Percentiles rank a stretch among this genome's conserved stretches.
These are phyloP conservation scores for Apeltes quadracus DNA, from an alignment of 2,113 vertebrate species.

Conservation along the genomic window DNA sequence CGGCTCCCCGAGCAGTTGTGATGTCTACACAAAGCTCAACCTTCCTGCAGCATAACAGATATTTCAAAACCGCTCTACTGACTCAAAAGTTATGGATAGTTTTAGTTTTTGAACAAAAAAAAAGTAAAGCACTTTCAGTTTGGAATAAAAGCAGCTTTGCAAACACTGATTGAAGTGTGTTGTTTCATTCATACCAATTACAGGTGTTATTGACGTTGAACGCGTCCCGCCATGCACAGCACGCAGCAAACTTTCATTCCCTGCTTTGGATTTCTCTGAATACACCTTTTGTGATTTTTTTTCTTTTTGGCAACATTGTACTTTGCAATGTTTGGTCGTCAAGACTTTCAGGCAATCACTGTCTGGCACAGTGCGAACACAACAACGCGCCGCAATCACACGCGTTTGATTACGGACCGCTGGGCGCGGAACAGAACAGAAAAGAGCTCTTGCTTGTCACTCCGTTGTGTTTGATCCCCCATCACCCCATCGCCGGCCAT, in stretches of 20 bases:
- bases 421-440: constrained; percentile 1
- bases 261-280: background rate
- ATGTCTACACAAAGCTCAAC: constrained; percentile 26
- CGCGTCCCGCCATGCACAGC: background rate
- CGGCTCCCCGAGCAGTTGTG: constrained; percentile 22
- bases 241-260: background rate
- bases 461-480: too few relatives aligned
- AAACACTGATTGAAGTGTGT: background rate
- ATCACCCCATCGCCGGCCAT: constrained; percentile 32
- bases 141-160: background rate
- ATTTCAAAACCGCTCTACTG: background rate
- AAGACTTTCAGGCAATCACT: background rate
- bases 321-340: background rate
- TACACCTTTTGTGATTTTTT: background rate
- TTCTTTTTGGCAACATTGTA: background rate
- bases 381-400: background rate
- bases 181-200: background rate
- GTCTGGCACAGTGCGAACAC: background rate
- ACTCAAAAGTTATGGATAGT: background rate
- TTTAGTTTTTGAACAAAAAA: constrained; percentile 6
- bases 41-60: background rate
- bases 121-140: background rate
- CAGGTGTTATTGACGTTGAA: background rate
- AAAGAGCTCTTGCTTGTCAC: constrained; percentile 16
- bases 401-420: background rate